Base-by-base conservation (phyloP, 2,888 invertebrate genomes). In the Trichogramma dendrolimi region DNA sequence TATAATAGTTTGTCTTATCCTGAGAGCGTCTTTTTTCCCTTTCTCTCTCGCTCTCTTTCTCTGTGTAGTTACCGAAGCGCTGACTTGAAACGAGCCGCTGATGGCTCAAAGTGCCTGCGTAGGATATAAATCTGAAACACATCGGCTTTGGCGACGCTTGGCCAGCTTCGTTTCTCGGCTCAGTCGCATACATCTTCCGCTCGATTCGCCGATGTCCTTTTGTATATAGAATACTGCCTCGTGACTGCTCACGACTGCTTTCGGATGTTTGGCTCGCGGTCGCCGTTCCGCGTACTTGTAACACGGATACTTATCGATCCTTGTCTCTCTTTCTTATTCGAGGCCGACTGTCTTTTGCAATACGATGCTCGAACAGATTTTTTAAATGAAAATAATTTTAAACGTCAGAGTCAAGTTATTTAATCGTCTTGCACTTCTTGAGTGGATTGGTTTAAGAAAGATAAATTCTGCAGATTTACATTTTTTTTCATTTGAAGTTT, bases 51-150 rank as follows among this genome's bases (percentile, higher is more conserved):
- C 70, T 75, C 43, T 43, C 27, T 41, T n/a, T 41, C 54, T 53
- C 54, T 43, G 47, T 14, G 51, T 27, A 14, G 11, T 27, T 14
- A 8, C 14, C 14, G 68, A 27, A 27, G 67, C 73, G 75, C 76
- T 76, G 76, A 77, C 77, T 76, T 78, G 78, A 78, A 78, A 79
- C 77, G 78, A 75, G 75, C 78, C 77, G 78, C 78, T 79, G 79
- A 79, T 78, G 77, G 78, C 74, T 76, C 77, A 75, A 77, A 79
- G 79, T 78, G 78, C 74, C 76, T 76, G 75, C 71, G 70, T 51
- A 69, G 74, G 78, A 74, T 78, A 78, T 79, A 79, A 79, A 78
- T 79, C 77, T 74, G 73, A 69, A 27, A 27, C 27, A 27, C 27
- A 27, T 27, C 27, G 27, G 27, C 27, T 27, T 27, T 61, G 41